phyloP scores from a whole-genome alignment of 2,113 vertebrate genomes.

The Crotophaga sulcirostris region DNA sequence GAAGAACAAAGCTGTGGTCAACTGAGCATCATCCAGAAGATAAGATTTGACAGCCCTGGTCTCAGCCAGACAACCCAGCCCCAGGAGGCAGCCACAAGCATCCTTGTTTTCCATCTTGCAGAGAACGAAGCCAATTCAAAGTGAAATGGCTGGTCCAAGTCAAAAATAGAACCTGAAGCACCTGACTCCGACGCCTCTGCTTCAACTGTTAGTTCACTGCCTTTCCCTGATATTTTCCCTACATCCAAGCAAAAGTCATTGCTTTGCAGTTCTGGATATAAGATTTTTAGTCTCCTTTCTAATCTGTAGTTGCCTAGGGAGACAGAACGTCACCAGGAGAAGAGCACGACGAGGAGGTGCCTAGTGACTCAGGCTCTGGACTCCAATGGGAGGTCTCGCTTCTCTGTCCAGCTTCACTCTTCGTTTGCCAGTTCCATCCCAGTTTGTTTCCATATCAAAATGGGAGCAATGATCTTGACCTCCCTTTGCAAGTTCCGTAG shows the following conservation, averaged over 20 bases:
- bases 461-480: not conserved
- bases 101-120: not conserved
- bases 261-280: not conserved
- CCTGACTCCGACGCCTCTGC: slow-evolving; percentile 22
- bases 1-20: not conserved
- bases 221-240: not conserved
- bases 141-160: not conserved
- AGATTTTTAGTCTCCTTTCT: not conserved
- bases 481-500: not conserved
- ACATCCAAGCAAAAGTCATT: not conserved
- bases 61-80: not conserved
- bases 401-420: not conserved
- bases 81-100: not conserved
- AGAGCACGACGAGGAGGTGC: not conserved
- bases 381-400: not conserved
- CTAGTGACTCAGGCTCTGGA: not conserved
- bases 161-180: slow-evolving; percentile 44
- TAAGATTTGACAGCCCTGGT: not conserved
- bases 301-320: slow-evolving; percentile 36
- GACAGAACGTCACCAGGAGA: not conserved
- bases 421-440: not conserved
- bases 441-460: not conserved
- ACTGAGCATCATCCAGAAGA: not conserved
- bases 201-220: not conserved
- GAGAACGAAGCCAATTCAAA: not conserved